Percentiles rank a stretch among this genome's conserved stretches.
phyloP scores from a whole-genome alignment of 2,888 invertebrate genomes.

The Cephus pygmeus region DNA sequence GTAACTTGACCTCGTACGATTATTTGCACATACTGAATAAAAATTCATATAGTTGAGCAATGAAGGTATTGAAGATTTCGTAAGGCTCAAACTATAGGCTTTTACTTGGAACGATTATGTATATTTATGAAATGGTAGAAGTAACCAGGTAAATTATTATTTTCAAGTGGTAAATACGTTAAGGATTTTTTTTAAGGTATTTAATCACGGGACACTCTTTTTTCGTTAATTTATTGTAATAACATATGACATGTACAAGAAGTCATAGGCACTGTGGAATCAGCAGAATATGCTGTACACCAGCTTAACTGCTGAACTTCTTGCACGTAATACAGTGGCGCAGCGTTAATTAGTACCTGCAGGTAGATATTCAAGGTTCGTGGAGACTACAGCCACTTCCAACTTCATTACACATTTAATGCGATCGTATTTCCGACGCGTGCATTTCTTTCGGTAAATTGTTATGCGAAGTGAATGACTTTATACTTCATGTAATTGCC shows the following conservation, averaged over 20 bases:
- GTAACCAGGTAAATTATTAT: background rate
- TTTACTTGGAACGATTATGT: background rate
- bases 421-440: constrained; percentile 18
- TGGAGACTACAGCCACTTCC: constrained; percentile 14
- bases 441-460: constrained; percentile 26
- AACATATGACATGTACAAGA: background rate
- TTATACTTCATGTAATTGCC: constrained; percentile 19
- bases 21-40: background rate
- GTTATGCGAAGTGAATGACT: constrained; percentile 31
- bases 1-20: background rate
- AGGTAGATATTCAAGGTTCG: constrained; percentile 29
- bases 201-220: background rate
- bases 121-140: background rate
- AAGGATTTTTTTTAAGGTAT: background rate
- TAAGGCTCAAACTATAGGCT: background rate
- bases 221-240: background rate
- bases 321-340: constrained; percentile 43
- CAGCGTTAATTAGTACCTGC: constrained; percentile 46
- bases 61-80: background rate
- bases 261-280: background rate
- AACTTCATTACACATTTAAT: constrained; percentile 43
- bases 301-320: constrained; percentile 20
- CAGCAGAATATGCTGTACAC: background rate
- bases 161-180: background rate
- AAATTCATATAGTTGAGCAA: background rate